Percentiles rank a stretch among this genome's conserved stretches.
Conservation (phyloP, 2,797 vertebrate genomes). For the Aldrovandia affinis region DNA sequence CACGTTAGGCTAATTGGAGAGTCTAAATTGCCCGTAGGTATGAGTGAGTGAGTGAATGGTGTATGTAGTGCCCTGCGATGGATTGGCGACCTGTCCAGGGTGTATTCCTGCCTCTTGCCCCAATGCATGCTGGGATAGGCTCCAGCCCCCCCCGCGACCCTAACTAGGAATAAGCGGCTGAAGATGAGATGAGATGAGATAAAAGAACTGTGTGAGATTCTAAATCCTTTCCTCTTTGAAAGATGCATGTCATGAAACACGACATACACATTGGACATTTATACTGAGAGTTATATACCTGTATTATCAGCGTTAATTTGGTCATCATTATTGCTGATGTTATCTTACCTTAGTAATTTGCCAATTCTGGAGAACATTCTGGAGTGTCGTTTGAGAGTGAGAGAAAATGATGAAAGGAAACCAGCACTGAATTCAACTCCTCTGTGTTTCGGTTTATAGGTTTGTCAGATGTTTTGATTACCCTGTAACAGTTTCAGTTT, state of each 20-base stretch:
- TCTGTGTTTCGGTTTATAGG: background rate
- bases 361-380: background rate
- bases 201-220: background rate
- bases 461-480: background rate
- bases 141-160: too few relatives aligned
- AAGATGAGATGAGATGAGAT: background rate
- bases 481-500: background rate
- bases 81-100: too few relatives aligned
- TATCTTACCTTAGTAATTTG: background rate
- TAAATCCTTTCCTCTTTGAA: background rate
- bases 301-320: background rate
- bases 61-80: too few relatives aligned
- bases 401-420: background rate
- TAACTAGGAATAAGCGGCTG: too few relatives aligned
- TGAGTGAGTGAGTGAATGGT: too few relatives aligned
- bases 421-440: background rate
- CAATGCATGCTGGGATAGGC: too few relatives aligned
- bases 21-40: too few relatives aligned
- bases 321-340: background rate
- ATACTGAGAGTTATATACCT: background rate
- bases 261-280: background rate
- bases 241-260: background rate
- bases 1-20: too few relatives aligned
- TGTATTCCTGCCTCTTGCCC: too few relatives aligned
- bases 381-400: background rate